Conservation (phyloP, 2,113 vertebrate genomes). For the Nothobranchius furzeri region DNA sequence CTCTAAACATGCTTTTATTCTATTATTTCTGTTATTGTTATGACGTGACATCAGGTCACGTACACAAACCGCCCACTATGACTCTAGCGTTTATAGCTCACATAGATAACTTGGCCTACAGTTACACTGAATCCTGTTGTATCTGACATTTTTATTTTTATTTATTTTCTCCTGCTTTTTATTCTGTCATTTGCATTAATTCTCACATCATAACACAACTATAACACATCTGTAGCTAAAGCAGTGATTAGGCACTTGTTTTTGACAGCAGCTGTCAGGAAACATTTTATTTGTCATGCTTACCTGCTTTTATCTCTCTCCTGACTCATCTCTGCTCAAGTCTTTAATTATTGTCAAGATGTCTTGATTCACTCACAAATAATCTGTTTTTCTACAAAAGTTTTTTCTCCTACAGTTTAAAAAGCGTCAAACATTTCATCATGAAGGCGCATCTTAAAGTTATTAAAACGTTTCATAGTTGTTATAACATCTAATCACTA, state of each 20-base stretch:
- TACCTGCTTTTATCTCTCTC: background rate
- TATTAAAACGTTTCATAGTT: background rate
- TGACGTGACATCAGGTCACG: too few relatives aligned
- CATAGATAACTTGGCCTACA: too few relatives aligned
- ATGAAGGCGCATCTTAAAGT: background rate
- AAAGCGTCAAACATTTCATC: slow-evolving; percentile 1
- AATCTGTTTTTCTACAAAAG: background rate
- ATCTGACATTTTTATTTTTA: too few relatives aligned
- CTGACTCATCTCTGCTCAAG: background rate
- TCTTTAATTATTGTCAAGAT: slow-evolving; percentile 4
- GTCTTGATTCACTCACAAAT: slow-evolving; percentile 1
- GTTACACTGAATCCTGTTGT: too few relatives aligned
- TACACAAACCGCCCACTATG: too few relatives aligned
- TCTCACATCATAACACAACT: background rate
- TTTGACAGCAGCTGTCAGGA: slow-evolving; percentile 37
- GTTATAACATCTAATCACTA: background rate
- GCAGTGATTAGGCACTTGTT: slow-evolving; percentile 5
- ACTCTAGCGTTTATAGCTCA: too few relatives aligned
- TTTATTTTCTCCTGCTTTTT: background rate
- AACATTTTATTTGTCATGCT: slow-evolving; percentile 16
- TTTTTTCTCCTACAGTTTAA: background rate
- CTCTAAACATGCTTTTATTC: too few relatives aligned
- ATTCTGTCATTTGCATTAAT: slow-evolving; percentile 5
- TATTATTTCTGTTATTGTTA: too few relatives aligned
- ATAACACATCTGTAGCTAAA: slow-evolving; percentile 1